Evolutionary conservation across 2,888 invertebrate genomes (phyloP), one percentile per base, ranked within the genome.

Genomic region (Marronus borbonicus): DNA sequence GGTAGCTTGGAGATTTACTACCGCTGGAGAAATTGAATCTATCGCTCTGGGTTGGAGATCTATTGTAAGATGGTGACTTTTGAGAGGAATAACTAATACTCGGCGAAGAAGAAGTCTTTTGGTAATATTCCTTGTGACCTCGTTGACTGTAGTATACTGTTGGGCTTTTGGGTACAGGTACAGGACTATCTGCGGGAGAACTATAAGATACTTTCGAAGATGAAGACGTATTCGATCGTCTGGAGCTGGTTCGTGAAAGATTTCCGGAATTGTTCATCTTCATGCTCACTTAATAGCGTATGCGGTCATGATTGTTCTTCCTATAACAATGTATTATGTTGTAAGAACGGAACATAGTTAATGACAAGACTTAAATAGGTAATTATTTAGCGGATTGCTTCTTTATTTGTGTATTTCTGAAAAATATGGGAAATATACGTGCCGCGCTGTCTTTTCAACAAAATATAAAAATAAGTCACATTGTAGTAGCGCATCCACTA

Each of bases 171-270:
- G 87, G 80, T 1, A 80, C 80, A 8, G 83, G 82, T 28, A 81
- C 77, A 7, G 84, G 82, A 78, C 83, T 84, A 7, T 84, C 80
- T 8, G 86, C 83, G 3, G 87, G 86, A 4, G 88, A 86, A 1
- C 87, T 87, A 80, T 85, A 87, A 0, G 87, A 86, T 31, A 85
- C 85, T 80, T 87, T 87, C 24, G 87, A 86, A 12, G 79, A 80
- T 12, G 81, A 78, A 14, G 83, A 81, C 14, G 79, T 72, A 60
- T 76, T 82, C 14, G 83, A 83, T 79, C 83, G 82, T 76, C 84
- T 83, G 3, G 86, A 84, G 68, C 85, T 85, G 68, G 85, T 85
- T 55, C 87, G 83, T 52, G 86, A 86, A 79, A 87, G 84, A 74
- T 82, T 84, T 14, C 86, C 83, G 1, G 80, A 74, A 64, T 76